Base-by-base conservation (phyloP, 1,140 invertebrate species). In the Drosophila grimshawi region DNA sequence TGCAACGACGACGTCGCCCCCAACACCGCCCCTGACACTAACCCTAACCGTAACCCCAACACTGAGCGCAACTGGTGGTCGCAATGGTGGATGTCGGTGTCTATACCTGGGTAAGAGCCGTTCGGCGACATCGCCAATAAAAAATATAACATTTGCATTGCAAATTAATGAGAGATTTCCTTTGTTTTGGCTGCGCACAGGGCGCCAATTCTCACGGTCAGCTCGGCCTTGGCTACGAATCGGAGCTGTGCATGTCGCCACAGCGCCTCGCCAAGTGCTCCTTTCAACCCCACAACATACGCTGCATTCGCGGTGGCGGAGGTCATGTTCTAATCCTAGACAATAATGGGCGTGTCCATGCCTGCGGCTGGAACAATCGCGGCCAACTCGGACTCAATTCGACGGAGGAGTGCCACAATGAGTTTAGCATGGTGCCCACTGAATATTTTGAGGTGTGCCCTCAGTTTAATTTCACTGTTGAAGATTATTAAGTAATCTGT, bases 161-260 rank as follows among this genome's bases (percentile, higher is more conserved):
- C 85, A 89, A 89, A 89, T 89, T 89, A 89, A 89, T 85, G 85
- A 89, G 70, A 66, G 59, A 90, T 78, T 89, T 89, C 85, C 80
- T 81, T 76, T 43, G 39, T 43, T 43, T 43, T 76, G 65, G 30
- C 35, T 69, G 67, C 60, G 62, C 65, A 69, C 86, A 97, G 97
- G 97, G 97, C 83, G 96, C 97, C 62, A 98, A 98, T 93, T 97
- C 96, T 76, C 96, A 97, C 92, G 96, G 96, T 48, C 96, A 97
- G 92, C 93, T 97, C 35, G 95, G 95, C 62, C 93, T 95, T 85
- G 96, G 95, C 65, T 92, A 93, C 66, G 93, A 93, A 76, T 95
- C 94, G 67, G 96, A 97, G 90, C 94, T 95, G 93, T 94, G 95
- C 62, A 86, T 94, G 52, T 93, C 93, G 70, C 95, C 96, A 8